Evolutionary conservation across 1,140 invertebrate species (phyloP).

Genomic region (Brachystomella parvula): DNA sequence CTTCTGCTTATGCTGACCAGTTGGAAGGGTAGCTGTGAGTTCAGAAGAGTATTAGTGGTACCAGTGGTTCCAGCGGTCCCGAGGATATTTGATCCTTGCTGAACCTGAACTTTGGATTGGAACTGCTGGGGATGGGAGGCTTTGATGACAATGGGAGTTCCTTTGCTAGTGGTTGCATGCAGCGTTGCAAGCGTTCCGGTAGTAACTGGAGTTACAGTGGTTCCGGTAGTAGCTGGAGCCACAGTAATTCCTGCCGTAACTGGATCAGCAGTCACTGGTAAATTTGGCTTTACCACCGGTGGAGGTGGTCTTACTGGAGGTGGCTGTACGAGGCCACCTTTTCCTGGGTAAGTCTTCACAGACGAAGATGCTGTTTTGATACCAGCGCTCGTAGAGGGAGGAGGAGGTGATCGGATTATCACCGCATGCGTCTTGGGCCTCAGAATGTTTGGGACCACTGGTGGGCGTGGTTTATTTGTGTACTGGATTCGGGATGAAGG

Average conservation of each 20-base stretch:
- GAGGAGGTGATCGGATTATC: not conserved
- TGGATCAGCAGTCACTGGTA: slow-evolving; percentile 3
- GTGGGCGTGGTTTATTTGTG: not conserved
- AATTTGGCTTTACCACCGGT: slow-evolving; percentile 22
- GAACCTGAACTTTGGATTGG: too few relatives aligned
- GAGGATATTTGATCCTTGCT: too few relatives aligned
- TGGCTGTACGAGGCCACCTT: not conserved
- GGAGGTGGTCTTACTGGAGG: not conserved
- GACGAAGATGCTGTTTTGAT: slow-evolving; percentile 19
- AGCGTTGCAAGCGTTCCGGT: not conserved
- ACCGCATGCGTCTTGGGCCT: not conserved
- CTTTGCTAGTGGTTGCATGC: slow-evolving; percentile 3
- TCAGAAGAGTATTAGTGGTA: not conserved
- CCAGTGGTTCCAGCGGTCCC: not conserved
- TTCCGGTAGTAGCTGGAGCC: too few relatives aligned
- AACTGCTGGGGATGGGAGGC: not conserved
- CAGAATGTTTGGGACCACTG: slow-evolving; percentile 13
- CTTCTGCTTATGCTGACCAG: too few relatives aligned
- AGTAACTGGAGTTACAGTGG: not conserved
- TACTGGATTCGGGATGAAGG: slow-evolving; percentile 16
- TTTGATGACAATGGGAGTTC: slow-evolving; percentile 11
- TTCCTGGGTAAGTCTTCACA: slow-evolving; percentile 23
- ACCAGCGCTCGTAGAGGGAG: not conserved
- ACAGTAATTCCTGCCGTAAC: too few relatives aligned
- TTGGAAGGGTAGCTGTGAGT: not conserved